These are phyloP conservation scores for Taurulus bubalis DNA, from an alignment of 2,113 vertebrate genomes.

Conservation along the genomic window DNA sequence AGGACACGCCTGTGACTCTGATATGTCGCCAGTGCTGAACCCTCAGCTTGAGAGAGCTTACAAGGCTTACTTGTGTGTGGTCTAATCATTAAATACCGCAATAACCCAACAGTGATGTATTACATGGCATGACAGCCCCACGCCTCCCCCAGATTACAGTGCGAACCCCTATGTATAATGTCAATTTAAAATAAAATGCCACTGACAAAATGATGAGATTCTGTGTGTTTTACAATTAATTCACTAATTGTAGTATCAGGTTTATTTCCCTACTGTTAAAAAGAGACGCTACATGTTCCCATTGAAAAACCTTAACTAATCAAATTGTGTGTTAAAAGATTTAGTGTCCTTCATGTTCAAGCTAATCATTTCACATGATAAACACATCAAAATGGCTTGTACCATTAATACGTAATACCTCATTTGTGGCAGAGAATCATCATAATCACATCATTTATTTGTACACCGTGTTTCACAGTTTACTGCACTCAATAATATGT, in stretches of 20 bases:
- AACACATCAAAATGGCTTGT: slow-evolving; percentile 11
- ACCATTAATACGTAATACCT: not conserved
- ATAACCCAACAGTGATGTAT: slow-evolving; percentile 11
- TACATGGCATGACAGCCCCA: not conserved
- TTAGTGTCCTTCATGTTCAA: not conserved
- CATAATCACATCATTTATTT: slow-evolving; percentile 10
- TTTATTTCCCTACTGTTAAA: slow-evolving; percentile 1
- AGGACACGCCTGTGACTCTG: not conserved
- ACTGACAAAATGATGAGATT: slow-evolving; percentile 14
- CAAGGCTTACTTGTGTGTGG: slow-evolving; percentile 9
- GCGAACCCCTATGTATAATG: not conserved
- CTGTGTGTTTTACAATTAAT: slow-evolving; percentile 3
- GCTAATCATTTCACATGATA: slow-evolving; percentile 19
- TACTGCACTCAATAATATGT: slow-evolving; percentile 2
- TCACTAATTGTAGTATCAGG: not conserved
- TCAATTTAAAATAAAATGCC: slow-evolving; percentile 9
- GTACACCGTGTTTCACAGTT: not conserved
- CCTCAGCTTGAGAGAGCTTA: slow-evolving; percentile 10
- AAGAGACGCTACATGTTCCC: not conserved
- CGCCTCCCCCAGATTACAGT: not conserved
- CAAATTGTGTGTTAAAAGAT: not conserved
- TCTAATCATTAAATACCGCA: slow-evolving; percentile 15
- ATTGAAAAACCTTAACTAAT: not conserved
- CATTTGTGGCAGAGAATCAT: slow-evolving; percentile 5
- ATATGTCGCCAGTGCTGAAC: slow-evolving; percentile 2